These are phyloP conservation scores for Eristalis pertinax DNA, from an alignment of 2,888 invertebrate species.

Conservation along the genomic window DNA sequence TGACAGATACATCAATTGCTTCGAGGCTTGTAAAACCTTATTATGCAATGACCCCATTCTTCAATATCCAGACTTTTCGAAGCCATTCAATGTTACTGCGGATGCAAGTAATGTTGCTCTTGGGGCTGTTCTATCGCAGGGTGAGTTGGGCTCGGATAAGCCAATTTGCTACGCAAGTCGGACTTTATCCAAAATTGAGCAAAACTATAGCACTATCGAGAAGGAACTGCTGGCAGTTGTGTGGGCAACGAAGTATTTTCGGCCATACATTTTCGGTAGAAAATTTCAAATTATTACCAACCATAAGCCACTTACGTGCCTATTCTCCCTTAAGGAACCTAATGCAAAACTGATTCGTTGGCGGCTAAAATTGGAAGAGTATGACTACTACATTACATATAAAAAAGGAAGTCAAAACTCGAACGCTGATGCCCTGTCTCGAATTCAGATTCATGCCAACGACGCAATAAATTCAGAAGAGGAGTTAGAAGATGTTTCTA, in stretches of 20 bases:
- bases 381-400: constrained; percentile 27
- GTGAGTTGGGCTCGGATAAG: constrained; percentile 53
- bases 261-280: no score
- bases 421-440: constrained; percentile 49
- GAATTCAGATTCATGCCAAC: constrained; percentile 34
- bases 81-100: constrained; percentile 62
- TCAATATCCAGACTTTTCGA: constrained; percentile 47
- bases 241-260: no score
- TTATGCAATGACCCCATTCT: no score
- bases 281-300: no score
- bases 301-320: no score
- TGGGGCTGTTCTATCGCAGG: constrained; percentile 62
- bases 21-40: constrained; percentile 2
- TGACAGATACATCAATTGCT: neutral
- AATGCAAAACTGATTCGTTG: constrained; percentile 62
- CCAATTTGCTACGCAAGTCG: constrained; percentile 75
- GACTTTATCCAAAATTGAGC: no score
- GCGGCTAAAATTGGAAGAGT: constrained; percentile 51
- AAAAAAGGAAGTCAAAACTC: no score
- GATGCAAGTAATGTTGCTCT: constrained; percentile 63
- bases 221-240: no score
- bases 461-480: neutral
- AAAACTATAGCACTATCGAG: no score
- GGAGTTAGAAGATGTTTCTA: neutral
- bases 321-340: constrained; percentile 73